These are phyloP conservation scores for Azorinus chamasolen DNA, from an alignment of 2,888 invertebrate species.

Conservation along the genomic window DNA sequence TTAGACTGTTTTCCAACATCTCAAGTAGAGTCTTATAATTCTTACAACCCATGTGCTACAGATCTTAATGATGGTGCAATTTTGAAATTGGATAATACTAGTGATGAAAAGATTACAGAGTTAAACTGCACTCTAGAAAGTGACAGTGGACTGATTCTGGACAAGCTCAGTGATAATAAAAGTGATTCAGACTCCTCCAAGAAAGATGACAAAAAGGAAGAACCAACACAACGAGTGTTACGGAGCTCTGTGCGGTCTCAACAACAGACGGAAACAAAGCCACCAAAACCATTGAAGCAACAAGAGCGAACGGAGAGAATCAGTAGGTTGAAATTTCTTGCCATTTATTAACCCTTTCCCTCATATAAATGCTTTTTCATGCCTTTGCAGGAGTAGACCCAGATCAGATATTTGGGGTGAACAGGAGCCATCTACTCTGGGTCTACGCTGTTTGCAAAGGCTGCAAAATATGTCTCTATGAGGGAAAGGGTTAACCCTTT, in stretches of 20 bases:
- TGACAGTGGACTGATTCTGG: slow-evolving; percentile 36
- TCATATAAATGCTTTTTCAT: no score
- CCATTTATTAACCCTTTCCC: not conserved
- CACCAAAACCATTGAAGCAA: slow-evolving; percentile 77
- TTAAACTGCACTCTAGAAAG: slow-evolving; percentile 18
- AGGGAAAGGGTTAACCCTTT: no score
- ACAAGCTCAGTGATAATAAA: slow-evolving; percentile 43
- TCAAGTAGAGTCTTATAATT: not conserved
- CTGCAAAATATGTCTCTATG: no score
- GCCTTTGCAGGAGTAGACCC: no score
- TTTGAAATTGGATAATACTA: no score
- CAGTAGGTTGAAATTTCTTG: slow-evolving; percentile 35
- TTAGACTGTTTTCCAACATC: not conserved
- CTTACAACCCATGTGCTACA: slow-evolving; percentile 20
- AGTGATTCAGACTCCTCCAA: slow-evolving; percentile 43
- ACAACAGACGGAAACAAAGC: slow-evolving; percentile 87
- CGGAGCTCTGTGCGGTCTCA: slow-evolving; percentile 75
- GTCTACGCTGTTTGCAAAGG: no score
- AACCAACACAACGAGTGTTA: slow-evolving; percentile 62
- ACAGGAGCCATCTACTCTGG: no score
- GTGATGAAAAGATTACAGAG: not conserved
- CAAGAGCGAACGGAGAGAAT: slow-evolving; percentile 51
- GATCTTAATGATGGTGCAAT: slow-evolving; percentile 27
- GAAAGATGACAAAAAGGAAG: slow-evolving; percentile 55
- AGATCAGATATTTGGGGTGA: no score